Percentiles rank a stretch among this genome's conserved stretches.
phyloP scores from a whole-genome alignment of 2,113 vertebrate species.

The Haemorhous mexicanus region DNA sequence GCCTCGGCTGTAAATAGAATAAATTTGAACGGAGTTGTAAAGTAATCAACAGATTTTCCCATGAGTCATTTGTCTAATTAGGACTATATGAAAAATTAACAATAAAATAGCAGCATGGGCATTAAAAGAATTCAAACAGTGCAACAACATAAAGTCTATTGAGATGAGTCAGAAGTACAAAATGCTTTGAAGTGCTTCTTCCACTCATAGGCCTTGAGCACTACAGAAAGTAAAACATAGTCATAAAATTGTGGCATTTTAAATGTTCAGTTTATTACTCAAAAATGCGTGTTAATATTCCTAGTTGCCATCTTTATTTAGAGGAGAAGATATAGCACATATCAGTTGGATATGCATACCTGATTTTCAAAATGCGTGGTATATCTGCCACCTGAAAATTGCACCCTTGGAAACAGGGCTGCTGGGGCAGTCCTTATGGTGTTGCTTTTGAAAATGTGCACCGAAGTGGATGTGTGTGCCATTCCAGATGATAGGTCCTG shows the following conservation, averaged over 20 bases:
- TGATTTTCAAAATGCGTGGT: background rate
- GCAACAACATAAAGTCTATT: background rate
- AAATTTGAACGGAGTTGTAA: background rate
- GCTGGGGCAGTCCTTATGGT: background rate
- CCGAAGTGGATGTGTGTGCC: background rate
- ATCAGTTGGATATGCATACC: background rate
- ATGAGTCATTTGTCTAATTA: background rate
- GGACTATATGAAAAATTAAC: background rate
- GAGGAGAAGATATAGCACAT: background rate
- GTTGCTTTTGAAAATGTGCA: background rate
- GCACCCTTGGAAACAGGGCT: background rate
- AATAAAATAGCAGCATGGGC: background rate
- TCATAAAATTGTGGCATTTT: background rate
- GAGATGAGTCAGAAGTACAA: background rate
- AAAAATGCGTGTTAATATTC: accelerated
- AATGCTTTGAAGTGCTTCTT: background rate
- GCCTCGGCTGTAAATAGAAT: background rate
- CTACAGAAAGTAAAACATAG: background rate
- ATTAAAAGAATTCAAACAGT: background rate
- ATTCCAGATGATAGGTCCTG: background rate
- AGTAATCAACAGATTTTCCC: constrained; percentile 8
- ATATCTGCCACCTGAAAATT: background rate
- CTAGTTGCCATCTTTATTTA: background rate
- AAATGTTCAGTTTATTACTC: background rate
- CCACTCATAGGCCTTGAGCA: background rate